Evolutionary conservation across 2,797 vertebrate species (phyloP).

Genomic region (Sarcoramphus papa): DNA sequence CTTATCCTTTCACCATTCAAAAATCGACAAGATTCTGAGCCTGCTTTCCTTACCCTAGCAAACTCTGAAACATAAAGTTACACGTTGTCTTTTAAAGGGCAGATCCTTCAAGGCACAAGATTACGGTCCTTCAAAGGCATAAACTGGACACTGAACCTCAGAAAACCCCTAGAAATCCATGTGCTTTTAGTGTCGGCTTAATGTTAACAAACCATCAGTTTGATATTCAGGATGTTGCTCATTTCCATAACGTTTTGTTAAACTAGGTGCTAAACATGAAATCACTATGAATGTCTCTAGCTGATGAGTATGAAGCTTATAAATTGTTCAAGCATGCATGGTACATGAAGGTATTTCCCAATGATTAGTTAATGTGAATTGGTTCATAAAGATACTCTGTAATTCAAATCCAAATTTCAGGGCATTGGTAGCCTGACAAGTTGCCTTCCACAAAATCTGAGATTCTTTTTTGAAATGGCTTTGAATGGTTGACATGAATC

Average conservation of each 20-base stretch:
- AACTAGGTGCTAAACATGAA: background rate
- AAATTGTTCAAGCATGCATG: background rate
- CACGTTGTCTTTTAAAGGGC: background rate
- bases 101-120: background rate
- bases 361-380: background rate
- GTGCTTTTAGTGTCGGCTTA: background rate
- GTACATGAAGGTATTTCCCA: background rate
- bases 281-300: background rate
- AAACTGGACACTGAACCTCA: background rate
- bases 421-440: background rate
- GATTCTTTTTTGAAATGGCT: background rate
- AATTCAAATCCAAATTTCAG: background rate
- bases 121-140: background rate
- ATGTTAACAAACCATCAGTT: background rate
- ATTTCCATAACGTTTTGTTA: background rate
- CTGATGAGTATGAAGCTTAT: background rate
- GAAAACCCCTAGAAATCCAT: background rate
- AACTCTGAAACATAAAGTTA: background rate
- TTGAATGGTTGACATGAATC: background rate
- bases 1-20: background rate
- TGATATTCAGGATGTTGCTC: background rate
- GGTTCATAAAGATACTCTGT: background rate
- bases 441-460: background rate
- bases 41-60: background rate
- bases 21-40: background rate